Evolutionary conservation across 2,113 vertebrate species (phyloP).

Genomic region (Salminus brasiliensis): DNA sequence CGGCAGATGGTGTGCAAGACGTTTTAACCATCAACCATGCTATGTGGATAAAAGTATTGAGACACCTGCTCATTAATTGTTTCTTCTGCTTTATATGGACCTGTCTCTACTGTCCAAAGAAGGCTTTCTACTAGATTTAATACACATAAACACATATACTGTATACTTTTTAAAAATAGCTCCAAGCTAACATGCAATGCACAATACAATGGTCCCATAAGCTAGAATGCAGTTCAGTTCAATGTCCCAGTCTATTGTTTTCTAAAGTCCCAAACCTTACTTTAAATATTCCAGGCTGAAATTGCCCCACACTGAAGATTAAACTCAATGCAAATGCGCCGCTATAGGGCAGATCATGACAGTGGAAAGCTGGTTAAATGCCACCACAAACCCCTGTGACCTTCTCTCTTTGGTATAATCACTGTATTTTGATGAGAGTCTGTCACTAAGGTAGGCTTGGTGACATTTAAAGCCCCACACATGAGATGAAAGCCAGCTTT

Average conservation of each 20-base stretch:
- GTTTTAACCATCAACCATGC: too few species aligned
- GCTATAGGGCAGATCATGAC: constrained; percentile 39
- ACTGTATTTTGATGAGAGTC: constrained; percentile 20
- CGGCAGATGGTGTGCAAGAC: not conserved
- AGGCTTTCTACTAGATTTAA: too few species aligned
- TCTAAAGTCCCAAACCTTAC: not conserved
- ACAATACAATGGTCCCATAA: too few species aligned
- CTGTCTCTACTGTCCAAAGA: too few species aligned
- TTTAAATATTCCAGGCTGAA: constrained; percentile 16
- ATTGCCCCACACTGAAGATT: constrained; percentile 3
- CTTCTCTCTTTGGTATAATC: constrained; percentile 23
- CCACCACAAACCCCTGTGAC: constrained; percentile 17
- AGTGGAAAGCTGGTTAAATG: constrained; percentile 19
- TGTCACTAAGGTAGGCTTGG: constrained; percentile 7
- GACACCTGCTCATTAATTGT: too few species aligned
- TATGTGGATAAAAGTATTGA: too few species aligned
- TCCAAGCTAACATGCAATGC: too few species aligned
- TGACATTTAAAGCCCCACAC: constrained; percentile 34
- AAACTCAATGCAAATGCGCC: constrained; percentile 29
- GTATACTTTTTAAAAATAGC: too few species aligned
- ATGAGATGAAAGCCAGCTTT: not conserved
- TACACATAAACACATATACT: too few species aligned
- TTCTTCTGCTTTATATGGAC: too few species aligned
- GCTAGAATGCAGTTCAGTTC: too few species aligned
- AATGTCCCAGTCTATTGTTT: too few species aligned